Base-by-base conservation (phyloP, 1,140 invertebrate species). In the Megalonaias nervosa region DNA sequence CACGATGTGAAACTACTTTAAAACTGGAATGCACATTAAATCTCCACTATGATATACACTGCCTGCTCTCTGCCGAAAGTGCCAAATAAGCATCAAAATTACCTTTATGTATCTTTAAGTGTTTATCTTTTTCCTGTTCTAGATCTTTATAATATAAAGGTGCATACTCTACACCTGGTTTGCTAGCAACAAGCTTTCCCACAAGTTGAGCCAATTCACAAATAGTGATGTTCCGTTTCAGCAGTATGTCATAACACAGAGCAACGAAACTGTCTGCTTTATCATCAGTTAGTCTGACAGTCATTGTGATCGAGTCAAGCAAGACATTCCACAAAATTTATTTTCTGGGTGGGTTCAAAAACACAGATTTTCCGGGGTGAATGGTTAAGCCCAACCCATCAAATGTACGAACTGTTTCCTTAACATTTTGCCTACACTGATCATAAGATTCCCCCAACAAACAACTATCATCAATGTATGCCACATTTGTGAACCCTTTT, bases 91-190 rank as follows among this genome's bases (percentile, higher is more conserved):
- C 31, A 59, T 73, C 74, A 74, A 72, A 76, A 67, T 69, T 56
- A 13, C 69, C 67, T 16, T 67, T 38, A 67, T 75, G 65, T 72
- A 57, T 21, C 23, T 66, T 56, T 58, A 79, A 67, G 14, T 17
- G 31, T n/a, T 9, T 31, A 17, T 31, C 71, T 73, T 74, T 78
- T 2, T 62, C 64, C 19, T 69, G 72, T 31, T 82, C 81, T 23
- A 80, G 67, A 38, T 31, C 16, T 69, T 69, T 62, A 68, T 76
- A 80, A 61, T 58, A 74, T 23, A 82, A 21, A 17, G 80, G 62
- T 14, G 69, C 71, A 67, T 67, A 61, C 17, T 73, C 21, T 9
- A 82, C 67, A 19, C 74, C 75, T 72, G 79, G 69, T 48, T 68
- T 57, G 2, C 62, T 55, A 26, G 75, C 71, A 19, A 82, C 77